Conservation (phyloP, 2,888 invertebrate species). For the Andricus curvator region DNA sequence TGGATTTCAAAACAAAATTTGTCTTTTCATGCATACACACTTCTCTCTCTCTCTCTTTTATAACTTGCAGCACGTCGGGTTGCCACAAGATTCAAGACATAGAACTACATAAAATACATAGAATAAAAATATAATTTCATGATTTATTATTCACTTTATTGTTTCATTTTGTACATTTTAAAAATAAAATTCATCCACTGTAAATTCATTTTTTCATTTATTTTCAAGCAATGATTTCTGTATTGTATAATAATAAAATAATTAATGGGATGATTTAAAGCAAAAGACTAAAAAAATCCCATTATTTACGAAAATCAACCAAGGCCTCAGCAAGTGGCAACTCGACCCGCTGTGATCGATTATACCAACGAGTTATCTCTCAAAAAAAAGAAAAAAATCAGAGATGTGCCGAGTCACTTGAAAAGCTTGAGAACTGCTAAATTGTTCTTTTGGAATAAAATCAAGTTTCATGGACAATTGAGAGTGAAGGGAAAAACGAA, state of each 20-base stretch:
- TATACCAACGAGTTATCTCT: neutral
- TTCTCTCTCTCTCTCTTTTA: no score
- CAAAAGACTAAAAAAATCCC: neutral
- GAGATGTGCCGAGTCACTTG: slow-evolving; percentile 14
- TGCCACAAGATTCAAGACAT: neutral
- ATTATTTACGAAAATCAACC: neutral
- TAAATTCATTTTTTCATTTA: neutral
- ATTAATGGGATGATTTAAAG: neutral
- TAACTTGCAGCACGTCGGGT: slow-evolving; percentile 12
- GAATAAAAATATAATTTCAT: neutral
- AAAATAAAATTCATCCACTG: neutral
- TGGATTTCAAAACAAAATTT: neutral
- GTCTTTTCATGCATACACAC: neutral
- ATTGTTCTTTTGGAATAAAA: neutral
- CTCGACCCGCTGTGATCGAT: slow-evolving; percentile 6
- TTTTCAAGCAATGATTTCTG: neutral
- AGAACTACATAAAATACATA: neutral
- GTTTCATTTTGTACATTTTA: neutral
- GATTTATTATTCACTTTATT: neutral
- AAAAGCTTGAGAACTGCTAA: neutral
- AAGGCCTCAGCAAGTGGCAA: slow-evolving; percentile 9
- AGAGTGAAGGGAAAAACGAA: neutral
- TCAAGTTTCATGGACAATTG: neutral
- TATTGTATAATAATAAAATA: neutral
- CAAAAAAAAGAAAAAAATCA: neutral